Base-by-base conservation (phyloP, 2,888 invertebrate species). In the Polymixis lichenea region DNA sequence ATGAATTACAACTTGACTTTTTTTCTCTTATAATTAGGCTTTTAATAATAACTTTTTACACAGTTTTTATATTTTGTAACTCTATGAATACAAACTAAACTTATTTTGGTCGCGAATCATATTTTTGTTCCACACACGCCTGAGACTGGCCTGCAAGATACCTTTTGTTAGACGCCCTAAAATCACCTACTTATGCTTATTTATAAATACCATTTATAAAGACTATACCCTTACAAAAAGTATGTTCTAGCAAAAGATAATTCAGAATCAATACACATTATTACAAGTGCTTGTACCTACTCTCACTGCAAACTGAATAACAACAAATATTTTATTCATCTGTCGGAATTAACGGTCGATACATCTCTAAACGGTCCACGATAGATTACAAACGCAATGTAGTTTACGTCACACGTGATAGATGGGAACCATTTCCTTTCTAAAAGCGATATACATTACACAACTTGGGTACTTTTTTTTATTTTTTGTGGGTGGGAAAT, bases 311-410 rank as follows among this genome's bases (percentile, higher is more conserved):
- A 56, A 56, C 49, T 11, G 32, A 62, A 66, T 77, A 62, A 51
- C 49, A 72, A 51, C 55, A 56, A 46, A 83, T 85, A 82, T 82
- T 81, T 83, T 67, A 85, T 77, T 77, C 66, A 77, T 72, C 66
- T 81, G 72, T 74, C 77, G 61, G 72, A 61, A 80, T 73, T 78
- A 62, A 72, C 65, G 61, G n/a, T 72, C 74, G 66, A 82, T 85
- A 86, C 49, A 86, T 86, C 83, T 86, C 83, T 78, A 86, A 85
- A 60, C 53, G 55, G 60, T 67, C 61, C 22, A 32, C 84, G 75
- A 82, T 80, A 49, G 58, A 83, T 83, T 70, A 86, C 86, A 72
- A 58, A 74, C 80, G 82, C 72, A 72, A 70, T 67, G 77, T 72
- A 77, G 72, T 85, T 85, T 77, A 77, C 53, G 77, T 77, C 77